These are phyloP conservation scores for Magallana gigas DNA, from an alignment of 1,140 invertebrate species.

Conservation along the genomic window DNA sequence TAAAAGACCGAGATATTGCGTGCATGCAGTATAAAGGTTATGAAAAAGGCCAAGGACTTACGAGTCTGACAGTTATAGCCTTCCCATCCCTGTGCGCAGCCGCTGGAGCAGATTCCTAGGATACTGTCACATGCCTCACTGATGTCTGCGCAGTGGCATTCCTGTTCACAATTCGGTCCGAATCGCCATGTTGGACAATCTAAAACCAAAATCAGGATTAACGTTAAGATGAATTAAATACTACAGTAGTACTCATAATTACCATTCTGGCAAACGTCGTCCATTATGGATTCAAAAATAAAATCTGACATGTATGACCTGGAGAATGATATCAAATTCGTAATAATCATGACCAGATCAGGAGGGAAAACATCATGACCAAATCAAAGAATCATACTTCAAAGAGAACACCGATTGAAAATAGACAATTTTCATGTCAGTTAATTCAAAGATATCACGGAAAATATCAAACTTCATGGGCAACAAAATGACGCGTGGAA, in stretches of 20 bases:
- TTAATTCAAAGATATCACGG: too few species aligned
- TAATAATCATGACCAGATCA: too few species aligned
- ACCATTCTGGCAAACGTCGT: too few species aligned
- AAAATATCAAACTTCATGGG: not conserved
- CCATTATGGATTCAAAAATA: too few species aligned
- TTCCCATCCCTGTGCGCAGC: slow-evolving; percentile 71
- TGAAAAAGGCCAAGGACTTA: slow-evolving; percentile 52
- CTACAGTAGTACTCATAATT: too few species aligned
- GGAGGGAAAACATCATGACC: too few species aligned
- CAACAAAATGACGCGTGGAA: not conserved
- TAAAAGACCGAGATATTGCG: not conserved
- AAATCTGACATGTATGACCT: too few species aligned
- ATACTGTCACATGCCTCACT: slow-evolving; percentile 72
- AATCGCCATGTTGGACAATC: slow-evolving; percentile 72
- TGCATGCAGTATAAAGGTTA: not conserved
- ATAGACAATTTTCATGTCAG: too few species aligned
- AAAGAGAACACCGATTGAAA: too few species aligned
- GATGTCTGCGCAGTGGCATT: slow-evolving; percentile 71
- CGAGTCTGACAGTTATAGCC: slow-evolving; percentile 73
- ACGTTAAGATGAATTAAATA: too few species aligned
- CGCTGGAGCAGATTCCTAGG: slow-evolving; percentile 69
- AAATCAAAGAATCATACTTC: not conserved
- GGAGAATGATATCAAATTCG: too few species aligned
- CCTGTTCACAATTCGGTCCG: slow-evolving; percentile 71
- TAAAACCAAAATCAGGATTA: slow-evolving; percentile 45